Percentiles rank a stretch among this genome's conserved stretches.
These are phyloP conservation scores for Marronus borbonicus DNA, from an alignment of 2,888 invertebrate species.

Conservation along the genomic window DNA sequence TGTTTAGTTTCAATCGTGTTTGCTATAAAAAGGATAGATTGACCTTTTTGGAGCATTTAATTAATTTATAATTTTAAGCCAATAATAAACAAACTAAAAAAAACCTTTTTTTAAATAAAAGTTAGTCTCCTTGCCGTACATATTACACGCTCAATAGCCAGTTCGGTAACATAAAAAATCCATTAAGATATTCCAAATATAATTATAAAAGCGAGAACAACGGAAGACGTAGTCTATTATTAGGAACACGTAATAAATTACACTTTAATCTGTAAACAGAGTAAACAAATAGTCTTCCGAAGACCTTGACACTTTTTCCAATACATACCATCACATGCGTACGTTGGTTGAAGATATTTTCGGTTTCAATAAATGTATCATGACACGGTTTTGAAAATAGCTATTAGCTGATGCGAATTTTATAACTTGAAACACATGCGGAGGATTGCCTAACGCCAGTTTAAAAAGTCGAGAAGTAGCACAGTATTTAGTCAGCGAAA, in stretches of 20 bases:
- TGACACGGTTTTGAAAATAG: conserved; percentile 32
- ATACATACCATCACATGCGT: conserved; percentile 1
- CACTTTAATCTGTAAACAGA: conserved; percentile 25
- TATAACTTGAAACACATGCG: conserved; percentile 31
- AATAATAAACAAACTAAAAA: not conserved
- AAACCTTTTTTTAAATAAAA: not conserved
- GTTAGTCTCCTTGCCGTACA: not conserved
- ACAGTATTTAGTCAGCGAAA: conserved; percentile 2
- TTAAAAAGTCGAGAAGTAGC: conserved; percentile 31
- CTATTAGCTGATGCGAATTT: conserved; percentile 26
- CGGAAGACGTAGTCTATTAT: conserved; percentile 24
- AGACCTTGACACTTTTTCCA: conserved; percentile 34
- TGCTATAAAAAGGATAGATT: no score
- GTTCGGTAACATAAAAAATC: conserved; percentile 9
- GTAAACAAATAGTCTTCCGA: conserved; percentile 24
- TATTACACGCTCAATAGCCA: not conserved
- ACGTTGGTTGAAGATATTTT: conserved; percentile 20
- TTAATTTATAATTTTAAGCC: no score
- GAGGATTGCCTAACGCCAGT: not conserved
- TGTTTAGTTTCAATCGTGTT: no score
- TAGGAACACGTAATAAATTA: conserved; percentile 5
- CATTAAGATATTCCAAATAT: conserved; percentile 18
- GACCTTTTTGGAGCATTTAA: no score
- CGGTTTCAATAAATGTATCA: conserved; percentile 27
- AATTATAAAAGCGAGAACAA: conserved; percentile 9